Base-by-base conservation (phyloP, 2,888 invertebrate genomes). In the Autographa gamma region DNA sequence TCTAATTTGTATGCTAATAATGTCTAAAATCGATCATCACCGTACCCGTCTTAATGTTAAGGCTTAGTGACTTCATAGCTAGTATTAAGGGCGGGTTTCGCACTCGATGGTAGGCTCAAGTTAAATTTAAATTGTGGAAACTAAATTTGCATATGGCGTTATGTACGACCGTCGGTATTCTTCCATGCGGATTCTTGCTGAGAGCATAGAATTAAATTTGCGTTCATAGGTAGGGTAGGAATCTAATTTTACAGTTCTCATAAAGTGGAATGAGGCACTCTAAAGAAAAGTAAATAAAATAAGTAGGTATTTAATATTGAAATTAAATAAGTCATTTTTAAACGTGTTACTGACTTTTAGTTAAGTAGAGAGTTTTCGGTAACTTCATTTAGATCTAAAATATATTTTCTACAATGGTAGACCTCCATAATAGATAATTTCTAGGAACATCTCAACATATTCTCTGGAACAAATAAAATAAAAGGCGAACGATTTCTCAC, bases 51-150 rank as follows among this genome's bases (percentile, higher is more conserved):
- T 80, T 82, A 85, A 81, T 79, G 81, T 74, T 81, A 71, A 73
- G 77, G 80, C 82, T 85, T 85, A 82, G 77, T 77, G 83, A 81
- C 79, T 87, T 84, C 80, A 83, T 82, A 74, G 84, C 74, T 69
- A 71, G 71, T 77, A 81, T 85, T 83, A 85, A 66, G 82, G 79
- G 58, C 69, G 82, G 79, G 84, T 76, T 84, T 84, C 70, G 82
- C 82, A 78, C 74, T 73, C 78, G 70, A 81, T 79, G 70, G 72
- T 79, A 34, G 73, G 72, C 67, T 77, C 72, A 71, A 76, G 70
- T 68, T 59, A 72, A 82, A 80, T 82, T 76, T 82, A 82, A 82
- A 79, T 82, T 77, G 79, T 79, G 74, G 72, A 63, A 79, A 81
- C 71, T 74, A 69, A 71, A 77, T 81, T 81, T 81, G 74, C 81